Conservation (phyloP, 2,888 invertebrate genomes). For the Tenthredo mesomela region DNA sequence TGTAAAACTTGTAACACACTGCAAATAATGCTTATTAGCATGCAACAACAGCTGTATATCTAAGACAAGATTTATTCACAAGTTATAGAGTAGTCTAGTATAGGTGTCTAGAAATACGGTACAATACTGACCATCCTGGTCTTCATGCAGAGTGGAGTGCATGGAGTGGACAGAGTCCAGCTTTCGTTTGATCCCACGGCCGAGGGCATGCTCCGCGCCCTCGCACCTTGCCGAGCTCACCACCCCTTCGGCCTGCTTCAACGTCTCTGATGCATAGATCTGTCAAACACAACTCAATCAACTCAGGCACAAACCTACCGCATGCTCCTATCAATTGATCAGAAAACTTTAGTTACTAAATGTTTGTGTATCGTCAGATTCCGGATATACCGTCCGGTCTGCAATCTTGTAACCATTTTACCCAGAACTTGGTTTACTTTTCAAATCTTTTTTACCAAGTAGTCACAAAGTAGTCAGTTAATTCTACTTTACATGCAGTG, state of each 20-base stretch:
- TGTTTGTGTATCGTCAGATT: constrained; percentile 18
- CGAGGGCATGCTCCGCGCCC: constrained; percentile 74
- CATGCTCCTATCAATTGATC: constrained; percentile 69
- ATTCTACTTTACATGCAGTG: constrained; percentile 4
- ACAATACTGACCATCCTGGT: constrained; percentile 78
- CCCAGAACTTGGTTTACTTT: background rate
- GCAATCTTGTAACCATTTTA: background rate
- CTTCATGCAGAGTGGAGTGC: constrained; percentile 78
- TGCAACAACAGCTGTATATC: constrained; percentile 10
- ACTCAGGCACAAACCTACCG: constrained; percentile 75
- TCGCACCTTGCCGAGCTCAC: constrained; percentile 77
- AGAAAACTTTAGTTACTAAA: background rate
- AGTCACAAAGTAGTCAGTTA: background rate
- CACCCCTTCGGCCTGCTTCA: constrained; percentile 77
- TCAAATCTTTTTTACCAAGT: background rate
- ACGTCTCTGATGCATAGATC: constrained; percentile 76
- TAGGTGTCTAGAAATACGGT: constrained; percentile 65
- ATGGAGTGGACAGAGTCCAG: constrained; percentile 78
- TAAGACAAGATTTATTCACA: constrained; percentile 19
- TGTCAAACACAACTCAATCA: constrained; percentile 78
- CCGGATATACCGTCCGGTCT: background rate
- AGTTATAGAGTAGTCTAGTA: background rate
- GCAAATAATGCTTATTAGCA: constrained; percentile 11
- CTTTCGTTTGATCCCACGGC: constrained; percentile 77
- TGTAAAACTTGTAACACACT: background rate